Conservation (phyloP, 2,888 invertebrate genomes). For the Melitaea athalia region DNA sequence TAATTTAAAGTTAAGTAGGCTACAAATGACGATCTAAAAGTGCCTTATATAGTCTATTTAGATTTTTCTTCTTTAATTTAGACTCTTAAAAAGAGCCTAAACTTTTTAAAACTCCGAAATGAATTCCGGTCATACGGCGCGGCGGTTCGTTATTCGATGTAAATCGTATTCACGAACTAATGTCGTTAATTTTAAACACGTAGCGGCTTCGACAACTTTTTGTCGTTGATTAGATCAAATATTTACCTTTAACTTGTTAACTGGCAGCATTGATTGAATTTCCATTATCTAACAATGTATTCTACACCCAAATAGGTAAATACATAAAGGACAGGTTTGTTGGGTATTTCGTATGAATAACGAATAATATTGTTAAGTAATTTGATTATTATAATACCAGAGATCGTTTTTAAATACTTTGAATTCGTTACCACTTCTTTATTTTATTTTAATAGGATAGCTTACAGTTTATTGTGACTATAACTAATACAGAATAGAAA, state of each 20-base stretch:
- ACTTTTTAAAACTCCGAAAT: background rate
- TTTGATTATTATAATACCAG: background rate
- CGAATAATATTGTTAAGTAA: background rate
- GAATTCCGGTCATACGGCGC: background rate
- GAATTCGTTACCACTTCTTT: background rate
- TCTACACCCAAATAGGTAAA: conserved; percentile 6
- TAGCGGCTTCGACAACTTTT: conserved; percentile 47
- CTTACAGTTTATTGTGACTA: too few relatives aligned
- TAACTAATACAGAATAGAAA: too few relatives aligned
- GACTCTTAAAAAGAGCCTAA: background rate
- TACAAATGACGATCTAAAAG: too few relatives aligned
- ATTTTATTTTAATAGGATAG: too few relatives aligned
- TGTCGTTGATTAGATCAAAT: conserved; percentile 58
- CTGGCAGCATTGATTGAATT: conserved; percentile 50
- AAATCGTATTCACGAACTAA: conserved; percentile 13
- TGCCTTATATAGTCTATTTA: too few relatives aligned
- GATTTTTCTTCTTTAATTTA: background rate
- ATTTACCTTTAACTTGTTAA: conserved; percentile 55
- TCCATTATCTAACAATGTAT: conserved; percentile 25
- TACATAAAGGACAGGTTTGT: background rate
- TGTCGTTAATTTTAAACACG: conserved; percentile 45
- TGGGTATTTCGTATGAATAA: background rate
- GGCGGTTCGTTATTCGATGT: background rate
- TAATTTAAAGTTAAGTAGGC: too few relatives aligned
- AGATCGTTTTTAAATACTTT: background rate